Evolutionary conservation across 2,888 invertebrate genomes (phyloP), one percentile per base, ranked within the genome.

Genomic region (Xanthia icteritia): DNA sequence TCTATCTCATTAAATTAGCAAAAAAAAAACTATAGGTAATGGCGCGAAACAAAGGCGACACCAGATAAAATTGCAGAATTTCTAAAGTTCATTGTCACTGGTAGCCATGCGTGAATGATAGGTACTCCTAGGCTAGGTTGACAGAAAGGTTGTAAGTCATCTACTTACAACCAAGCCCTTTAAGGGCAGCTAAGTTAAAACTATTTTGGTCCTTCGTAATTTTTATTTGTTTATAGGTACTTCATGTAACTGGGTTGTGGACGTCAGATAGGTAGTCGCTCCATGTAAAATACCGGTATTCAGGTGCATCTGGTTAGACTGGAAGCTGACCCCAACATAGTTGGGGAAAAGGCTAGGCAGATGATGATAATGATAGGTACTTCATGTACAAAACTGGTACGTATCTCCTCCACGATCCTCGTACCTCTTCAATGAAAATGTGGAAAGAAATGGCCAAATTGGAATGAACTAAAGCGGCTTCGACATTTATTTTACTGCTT

Each of bases 11-110:
- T 1, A 68, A 58, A 73, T 64, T 67, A 51, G 9, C 63, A 65
- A 75, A 65, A 64, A n/a, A 75, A 65, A 68, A 64, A 51, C 42
- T 36, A 45, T 36, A 63, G 17, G 23, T 51, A n/a, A 45, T 42
- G 42, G 11, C 20, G 72, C 9, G 20, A 70, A 73, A 83, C 69
- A 75, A 79, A 79, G 27, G 65, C 61, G 73, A 75, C 69, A 73
- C 68, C 68, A 77, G 79, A 83, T 83, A 85, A 82, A 77, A 80
- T 65, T 76, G 60, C 48, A 63, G 61, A 66, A 72, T 70, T 81
- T 65, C 58, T 64, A 76, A 81, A 87, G 90, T 88, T 90, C 89
- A 90, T 90, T 91, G 90, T 86, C 89, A 83, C 78, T 64, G 69
- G 69, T 82, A 74, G 74, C 75, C 82, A 81, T 84, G 88, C 90